These are phyloP conservation scores for Polydrusus cervinus DNA, from an alignment of 2,888 invertebrate genomes.

Conservation along the genomic window DNA sequence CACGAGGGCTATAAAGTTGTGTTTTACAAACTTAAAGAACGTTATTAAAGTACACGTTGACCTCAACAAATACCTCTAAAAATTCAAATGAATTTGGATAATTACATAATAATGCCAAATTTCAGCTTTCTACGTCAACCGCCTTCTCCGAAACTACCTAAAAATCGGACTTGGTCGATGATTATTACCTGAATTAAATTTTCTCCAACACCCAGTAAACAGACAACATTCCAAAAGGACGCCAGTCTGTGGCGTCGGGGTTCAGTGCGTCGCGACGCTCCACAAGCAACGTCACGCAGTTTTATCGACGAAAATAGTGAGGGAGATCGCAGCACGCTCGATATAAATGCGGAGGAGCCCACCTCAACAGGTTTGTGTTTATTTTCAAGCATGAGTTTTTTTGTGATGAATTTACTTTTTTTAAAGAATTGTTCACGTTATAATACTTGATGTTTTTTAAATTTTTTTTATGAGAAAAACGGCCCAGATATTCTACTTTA, in stretches of 20 bases:
- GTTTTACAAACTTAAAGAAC: too few species aligned
- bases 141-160: too few species aligned
- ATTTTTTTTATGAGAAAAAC: background rate
- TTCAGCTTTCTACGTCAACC: too few species aligned
- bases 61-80: too few species aligned
- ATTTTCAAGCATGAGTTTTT: conserved; percentile 18
- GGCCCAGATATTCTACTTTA: background rate
- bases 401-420: background rate
- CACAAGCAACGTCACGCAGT: conserved; percentile 43
- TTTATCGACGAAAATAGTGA: conserved; percentile 40
- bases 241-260: conserved; percentile 32
- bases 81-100: too few species aligned
- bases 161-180: background rate
- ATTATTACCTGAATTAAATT: background rate
- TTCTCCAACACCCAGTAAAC: conserved; percentile 9
- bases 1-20: too few species aligned
- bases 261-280: conserved; percentile 54
- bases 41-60: too few species aligned
- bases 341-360: conserved; percentile 10
- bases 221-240: conserved; percentile 41
- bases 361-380: conserved; percentile 53
- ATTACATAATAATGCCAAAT: too few species aligned
- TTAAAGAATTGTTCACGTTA: background rate
- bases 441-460: background rate
- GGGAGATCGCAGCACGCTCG: conserved; percentile 27